Evolutionary conservation across 2,888 invertebrate genomes (phyloP), one percentile per base, ranked within the genome.

Genomic region (Drosophila pseudotakahashii): DNA sequence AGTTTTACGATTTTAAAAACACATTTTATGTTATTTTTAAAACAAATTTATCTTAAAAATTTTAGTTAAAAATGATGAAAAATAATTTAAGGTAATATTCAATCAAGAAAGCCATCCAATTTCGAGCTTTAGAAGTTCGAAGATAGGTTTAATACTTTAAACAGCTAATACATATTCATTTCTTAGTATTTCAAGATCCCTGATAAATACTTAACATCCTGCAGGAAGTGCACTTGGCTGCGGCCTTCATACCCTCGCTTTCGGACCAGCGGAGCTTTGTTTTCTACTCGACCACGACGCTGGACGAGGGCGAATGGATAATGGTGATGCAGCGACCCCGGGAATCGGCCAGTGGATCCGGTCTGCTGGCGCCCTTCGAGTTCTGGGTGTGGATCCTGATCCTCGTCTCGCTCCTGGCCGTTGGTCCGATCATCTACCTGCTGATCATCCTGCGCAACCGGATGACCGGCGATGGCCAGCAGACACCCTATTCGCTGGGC

Each of bases 261-360:
- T 92, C 94, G 9, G 93, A 94, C 68, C 93, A 94, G 51, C 92
- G 93, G 26, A 90, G 92, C n/a, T 90, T 92, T 64, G 92, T 95
- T 5, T 92, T 92, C 7, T 97, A 95, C 91, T 92, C 92, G 2
- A 87, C 95, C 0, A 93, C 93, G 0, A 86, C 83, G 0, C 90
- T 97, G 72, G 96, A 96, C 76, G 95, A 96, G 77, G 95, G 95
- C 0, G 94, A 95, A 79, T 95, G 97, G 94, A 94, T 95, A 57
- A 96, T 97, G 91, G 93, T 97, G 90, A 94, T 97, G 94, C 95
- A 94, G 89, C 93, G 97, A 58, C 97, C 97, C 0, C 93, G 93
- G 37, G 96, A 96, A 89, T 97, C 97, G 0, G 97, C 97, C 0
- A 95, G 95, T 2, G 97, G 97, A 0, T 96, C 97, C 0, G 97